phyloP scores from a whole-genome alignment of 2,888 invertebrate genomes.

The Mantis religiosa region DNA sequence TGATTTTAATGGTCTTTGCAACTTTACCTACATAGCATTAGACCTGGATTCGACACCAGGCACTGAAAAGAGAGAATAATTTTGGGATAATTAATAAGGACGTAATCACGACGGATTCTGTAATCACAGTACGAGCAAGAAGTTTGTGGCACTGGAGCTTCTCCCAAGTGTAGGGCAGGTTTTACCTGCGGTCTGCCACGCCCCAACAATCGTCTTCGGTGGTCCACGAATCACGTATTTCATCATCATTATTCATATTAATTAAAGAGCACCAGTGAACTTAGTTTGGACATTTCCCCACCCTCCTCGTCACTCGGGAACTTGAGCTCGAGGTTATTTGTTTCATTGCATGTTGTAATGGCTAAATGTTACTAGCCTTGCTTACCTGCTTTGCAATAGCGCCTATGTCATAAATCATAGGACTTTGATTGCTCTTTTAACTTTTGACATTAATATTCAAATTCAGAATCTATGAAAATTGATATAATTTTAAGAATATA shows the following conservation, averaged over 20 bases:
- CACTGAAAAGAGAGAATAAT: too few species aligned
- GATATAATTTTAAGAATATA: too few species aligned
- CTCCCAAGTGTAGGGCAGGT: not conserved
- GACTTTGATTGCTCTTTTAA: too few species aligned
- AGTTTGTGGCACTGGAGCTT: not conserved
- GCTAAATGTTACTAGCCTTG: not conserved
- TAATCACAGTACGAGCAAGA: not conserved
- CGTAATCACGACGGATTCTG: too few species aligned
- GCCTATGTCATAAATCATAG: too few species aligned
- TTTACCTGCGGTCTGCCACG: not conserved
- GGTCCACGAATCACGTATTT: conserved; percentile 7
- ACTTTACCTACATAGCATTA: too few species aligned
- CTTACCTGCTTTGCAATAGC: too few species aligned
- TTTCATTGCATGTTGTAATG: not conserved
- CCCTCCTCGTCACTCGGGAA: not conserved
- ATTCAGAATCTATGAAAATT: too few species aligned
- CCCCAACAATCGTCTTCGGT: not conserved
- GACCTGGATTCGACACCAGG: too few species aligned
- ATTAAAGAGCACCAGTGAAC: conserved; percentile 3
- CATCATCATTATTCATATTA: conserved; percentile 17
- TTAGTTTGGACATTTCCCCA: not conserved
- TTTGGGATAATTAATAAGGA: too few species aligned
- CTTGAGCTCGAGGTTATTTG: not conserved
- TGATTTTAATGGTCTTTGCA: too few species aligned
- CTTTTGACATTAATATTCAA: too few species aligned